Percentiles rank a stretch among this genome's conserved stretches.
These are phyloP conservation scores for Sebastes oblongus DNA, from an alignment of 2,797 vertebrate genomes.

Conservation along the genomic window DNA sequence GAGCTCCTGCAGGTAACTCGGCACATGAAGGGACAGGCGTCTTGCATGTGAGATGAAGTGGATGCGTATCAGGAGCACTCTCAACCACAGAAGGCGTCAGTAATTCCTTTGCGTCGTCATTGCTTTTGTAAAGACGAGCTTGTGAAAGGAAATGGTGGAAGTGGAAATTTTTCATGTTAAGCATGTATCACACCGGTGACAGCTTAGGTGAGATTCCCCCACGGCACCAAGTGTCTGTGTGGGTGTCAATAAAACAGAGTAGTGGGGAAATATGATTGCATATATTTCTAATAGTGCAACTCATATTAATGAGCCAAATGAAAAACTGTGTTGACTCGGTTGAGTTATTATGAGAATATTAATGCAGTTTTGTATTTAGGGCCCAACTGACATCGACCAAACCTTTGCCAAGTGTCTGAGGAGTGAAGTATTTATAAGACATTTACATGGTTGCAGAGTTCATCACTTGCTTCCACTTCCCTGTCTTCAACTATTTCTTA, in stretches of 20 bases:
- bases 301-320: not conserved
- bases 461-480: constrained; percentile 24
- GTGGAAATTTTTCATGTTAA: not conserved
- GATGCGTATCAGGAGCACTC: not conserved
- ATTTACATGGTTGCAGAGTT: constrained; percentile 10
- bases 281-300: not conserved
- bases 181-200: not conserved
- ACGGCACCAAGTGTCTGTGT: not conserved
- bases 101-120: not conserved
- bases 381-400: not conserved
- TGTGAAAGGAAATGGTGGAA: not conserved
- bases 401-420: not conserved
- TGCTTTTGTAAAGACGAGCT: not conserved
- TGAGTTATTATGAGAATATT: not conserved
- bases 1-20: constrained; percentile 45
- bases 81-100: not conserved
- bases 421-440: not conserved
- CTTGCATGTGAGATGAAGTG: not conserved
- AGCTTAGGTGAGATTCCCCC: not conserved
- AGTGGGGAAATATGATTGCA: not conserved
- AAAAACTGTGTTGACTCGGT: not conserved
- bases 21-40: not conserved
- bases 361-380: not conserved
- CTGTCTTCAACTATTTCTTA: constrained; percentile 34
- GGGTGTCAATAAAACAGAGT: not conserved